Conservation (phyloP, 2,797 vertebrate genomes). For the Crax fasciolata region DNA sequence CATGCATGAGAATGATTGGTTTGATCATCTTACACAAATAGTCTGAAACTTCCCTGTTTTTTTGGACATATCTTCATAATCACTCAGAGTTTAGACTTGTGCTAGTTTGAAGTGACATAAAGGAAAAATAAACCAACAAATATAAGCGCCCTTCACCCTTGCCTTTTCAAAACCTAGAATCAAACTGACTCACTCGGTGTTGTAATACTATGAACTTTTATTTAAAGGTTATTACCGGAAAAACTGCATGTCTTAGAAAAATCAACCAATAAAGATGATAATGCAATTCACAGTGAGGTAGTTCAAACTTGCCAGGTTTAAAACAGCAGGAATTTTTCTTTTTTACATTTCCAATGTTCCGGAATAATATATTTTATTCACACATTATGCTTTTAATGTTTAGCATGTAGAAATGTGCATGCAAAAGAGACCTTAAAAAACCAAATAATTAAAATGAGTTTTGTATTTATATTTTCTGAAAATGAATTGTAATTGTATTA, state of each 20-base stretch:
- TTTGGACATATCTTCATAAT: not conserved
- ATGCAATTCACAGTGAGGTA: not conserved
- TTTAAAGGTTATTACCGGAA: not conserved
- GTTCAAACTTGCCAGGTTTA: not conserved
- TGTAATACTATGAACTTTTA: not conserved
- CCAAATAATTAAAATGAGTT: not conserved
- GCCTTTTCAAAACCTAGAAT: not conserved
- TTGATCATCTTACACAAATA: not conserved
- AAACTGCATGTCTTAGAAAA: not conserved
- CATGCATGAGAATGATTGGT: not conserved
- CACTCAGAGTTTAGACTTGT: not conserved
- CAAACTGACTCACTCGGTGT: accelerated
- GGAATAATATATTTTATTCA: not conserved
- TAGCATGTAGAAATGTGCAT: not conserved
- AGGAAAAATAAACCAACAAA: not conserved
- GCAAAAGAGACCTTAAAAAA: not conserved
- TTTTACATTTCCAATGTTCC: not conserved
- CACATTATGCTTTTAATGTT: not conserved
- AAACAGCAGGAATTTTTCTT: not conserved
- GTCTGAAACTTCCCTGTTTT: not conserved
- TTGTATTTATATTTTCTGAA: not conserved
- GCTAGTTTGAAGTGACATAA: not conserved
- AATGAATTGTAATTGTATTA: not conserved
- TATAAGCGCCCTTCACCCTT: not conserved
- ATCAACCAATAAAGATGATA: not conserved